These are phyloP conservation scores for Pogonocherus hispidulus DNA, from an alignment of 2,888 invertebrate genomes.

Conservation along the genomic window DNA sequence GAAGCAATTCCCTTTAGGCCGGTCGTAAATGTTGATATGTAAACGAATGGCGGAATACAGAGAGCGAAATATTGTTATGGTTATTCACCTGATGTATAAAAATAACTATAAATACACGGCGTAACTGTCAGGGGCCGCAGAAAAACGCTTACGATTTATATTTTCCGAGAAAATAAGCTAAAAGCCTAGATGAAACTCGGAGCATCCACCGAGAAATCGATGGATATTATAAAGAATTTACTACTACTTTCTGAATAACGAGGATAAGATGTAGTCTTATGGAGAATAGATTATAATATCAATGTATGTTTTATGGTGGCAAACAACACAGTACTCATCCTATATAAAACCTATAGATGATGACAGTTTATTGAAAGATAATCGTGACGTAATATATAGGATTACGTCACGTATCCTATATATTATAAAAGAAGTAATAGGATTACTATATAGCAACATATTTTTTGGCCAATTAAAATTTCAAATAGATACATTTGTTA, in stretches of 20 bases:
- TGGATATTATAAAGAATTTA: conserved; percentile 15
- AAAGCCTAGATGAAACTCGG: conserved; percentile 9
- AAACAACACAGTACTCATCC: no score
- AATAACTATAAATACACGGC: conserved; percentile 27
- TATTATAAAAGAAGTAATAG: no score
- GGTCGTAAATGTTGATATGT: conserved; percentile 28
- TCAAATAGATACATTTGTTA: no score
- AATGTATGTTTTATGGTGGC: no score
- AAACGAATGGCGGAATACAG: conserved; percentile 15
- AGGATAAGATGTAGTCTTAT: background rate
- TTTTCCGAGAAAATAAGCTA: conserved; percentile 9
- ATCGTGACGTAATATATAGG: no score
- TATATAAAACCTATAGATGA: no score
- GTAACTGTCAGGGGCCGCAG: conserved; percentile 8
- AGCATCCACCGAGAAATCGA: background rate
- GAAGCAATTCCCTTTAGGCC: conserved; percentile 11
- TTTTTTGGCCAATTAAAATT: no score
- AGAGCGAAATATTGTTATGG: conserved; percentile 24
- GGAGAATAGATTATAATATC: no score
- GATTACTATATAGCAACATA: no score
- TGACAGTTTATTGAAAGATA: no score
- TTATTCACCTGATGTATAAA: conserved; percentile 32
- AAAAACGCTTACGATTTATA: conserved; percentile 17
- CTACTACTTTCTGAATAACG: background rate
- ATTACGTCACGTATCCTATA: no score